Percentiles rank a stretch among this genome's conserved stretches.
These are phyloP conservation scores for Myanophis thanlyinensis DNA, from an alignment of 2,113 vertebrate species.

Conservation along the genomic window DNA sequence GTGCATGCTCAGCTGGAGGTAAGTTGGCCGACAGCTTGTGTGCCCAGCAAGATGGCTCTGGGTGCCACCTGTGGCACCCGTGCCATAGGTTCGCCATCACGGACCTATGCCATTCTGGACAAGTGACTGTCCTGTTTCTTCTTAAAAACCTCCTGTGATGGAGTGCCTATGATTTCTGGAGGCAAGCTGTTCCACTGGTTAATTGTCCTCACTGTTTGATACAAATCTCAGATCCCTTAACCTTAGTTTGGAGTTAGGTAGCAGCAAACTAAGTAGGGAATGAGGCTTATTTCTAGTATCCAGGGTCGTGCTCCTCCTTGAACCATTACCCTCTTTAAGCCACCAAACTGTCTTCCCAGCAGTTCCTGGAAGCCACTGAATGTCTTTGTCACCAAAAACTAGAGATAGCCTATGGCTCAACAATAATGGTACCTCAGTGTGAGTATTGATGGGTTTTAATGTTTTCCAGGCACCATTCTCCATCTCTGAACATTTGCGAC, in stretches of 20 bases:
- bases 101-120: too few relatives aligned
- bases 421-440: not conserved
- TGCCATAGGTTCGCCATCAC: too few relatives aligned
- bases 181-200: too few relatives aligned
- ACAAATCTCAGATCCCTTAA: not conserved
- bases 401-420: not conserved
- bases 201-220: too few relatives aligned
- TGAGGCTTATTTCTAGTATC: not conserved
- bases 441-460: not conserved
- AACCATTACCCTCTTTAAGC: not conserved
- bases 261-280: not conserved
- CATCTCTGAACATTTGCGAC: not conserved
- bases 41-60: too few relatives aligned
- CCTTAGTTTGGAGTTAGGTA: not conserved
- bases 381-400: not conserved
- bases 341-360: not conserved
- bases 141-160: too few relatives aligned
- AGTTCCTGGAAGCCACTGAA: not conserved
- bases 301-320: not conserved
- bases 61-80: too few relatives aligned
- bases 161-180: too few relatives aligned
- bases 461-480: not conserved
- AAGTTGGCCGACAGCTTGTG: too few relatives aligned
- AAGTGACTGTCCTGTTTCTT: too few relatives aligned
- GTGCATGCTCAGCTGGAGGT: too few relatives aligned